Evolutionary conservation across 2,888 invertebrate species (phyloP), one percentile per base, ranked within the genome.

Genomic region (Cerceris rybyensis): DNA sequence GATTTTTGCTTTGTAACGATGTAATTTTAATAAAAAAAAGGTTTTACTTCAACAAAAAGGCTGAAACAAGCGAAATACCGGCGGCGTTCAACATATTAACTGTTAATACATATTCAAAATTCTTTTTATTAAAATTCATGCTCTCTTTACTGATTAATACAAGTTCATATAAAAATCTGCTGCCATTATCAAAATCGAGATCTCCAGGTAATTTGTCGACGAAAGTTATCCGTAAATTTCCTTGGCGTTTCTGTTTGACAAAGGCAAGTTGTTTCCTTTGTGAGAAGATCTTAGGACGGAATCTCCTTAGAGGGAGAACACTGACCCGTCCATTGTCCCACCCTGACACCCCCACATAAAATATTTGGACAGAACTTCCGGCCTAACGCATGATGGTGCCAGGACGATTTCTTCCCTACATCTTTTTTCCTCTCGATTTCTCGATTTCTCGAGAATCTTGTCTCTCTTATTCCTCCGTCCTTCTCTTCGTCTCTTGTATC

Each of bases 301-400:
- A 77, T 81, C 77, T 64, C 63, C 69, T 80, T 70, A 80, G 60
- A 81, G 28, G 60, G 66, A 46, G 74, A 77, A 67, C 78, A 81
- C 52, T 81, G 82, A 81, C 81, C 82, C 50, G 71, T 43, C 75
- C 71, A 78, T 82, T 78, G 78, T 81, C 50, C 78, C 67, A 69
- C 52, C 81, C 39, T 61, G 54, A 5, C 75, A 54, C 60, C 74
- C 73, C 61, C 65, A 70, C 69, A 69, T 78, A 79, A 82, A 82
- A 82, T 82, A 81, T 82, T 82, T 82, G 81, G 81, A 82, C 75
- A 75, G 82, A 79, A 82, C 78, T 82, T 82, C 82, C 82, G 81
- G 77, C 55, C 54, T 55, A 9, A 57, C 69, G 75, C 54, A 68
- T 61, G 54, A 46, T 55, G 69, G 70, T 73, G 80, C 80, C 81